Evolutionary conservation across 2,888 invertebrate species (phyloP), one percentile per base, ranked within the genome.

Genomic region (Agrilus mali): DNA sequence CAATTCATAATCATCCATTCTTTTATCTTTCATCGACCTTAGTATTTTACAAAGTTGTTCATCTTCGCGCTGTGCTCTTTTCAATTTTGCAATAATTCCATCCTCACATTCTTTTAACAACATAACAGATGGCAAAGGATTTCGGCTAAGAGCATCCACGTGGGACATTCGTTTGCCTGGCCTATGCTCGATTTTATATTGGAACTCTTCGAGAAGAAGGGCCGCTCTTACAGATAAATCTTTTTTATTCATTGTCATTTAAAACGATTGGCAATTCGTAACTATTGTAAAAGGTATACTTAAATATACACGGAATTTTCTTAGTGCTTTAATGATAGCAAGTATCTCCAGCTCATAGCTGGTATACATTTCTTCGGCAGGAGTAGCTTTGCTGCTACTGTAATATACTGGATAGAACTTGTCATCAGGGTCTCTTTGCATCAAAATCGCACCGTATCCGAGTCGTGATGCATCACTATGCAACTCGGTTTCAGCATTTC

Each of bases 311-410:
- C 58, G 37, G 46, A 61, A 61, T 38, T 58, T 60, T 33, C 58
- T 58, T 1, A 61, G 39, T 2, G 60, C 54, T 47, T 57, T 43
- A 12, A 61, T 50, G 6, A 62, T 47, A 0, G 59, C 60, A 6
- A 62, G 38, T 1, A 60, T 58, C 51, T 63, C 60, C 5, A 64
- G 42, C 34, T 62, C 59, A 43, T 63, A 63, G 13, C 57, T 58
- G n/a, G 41, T 38, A 36, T 58, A 60, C 40, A 53, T 55, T 22
- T 52, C 47, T 48, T 62, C 55, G 8, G 55, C 52, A 3, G 47
- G 43, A 0, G 54, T 54, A 0, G 59, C 59, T 41, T 57, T 58
- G 14, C 48, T 47, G 20, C 59, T 60, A 48, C 54, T 50, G 33
- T 48, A 62, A 41, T 56, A 53, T 1, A 59, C 50, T 1, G 56